Evolutionary conservation across 1,140 invertebrate genomes (phyloP), one percentile per base, ranked within the genome.

Genomic region (Drosophila repletoides): DNA sequence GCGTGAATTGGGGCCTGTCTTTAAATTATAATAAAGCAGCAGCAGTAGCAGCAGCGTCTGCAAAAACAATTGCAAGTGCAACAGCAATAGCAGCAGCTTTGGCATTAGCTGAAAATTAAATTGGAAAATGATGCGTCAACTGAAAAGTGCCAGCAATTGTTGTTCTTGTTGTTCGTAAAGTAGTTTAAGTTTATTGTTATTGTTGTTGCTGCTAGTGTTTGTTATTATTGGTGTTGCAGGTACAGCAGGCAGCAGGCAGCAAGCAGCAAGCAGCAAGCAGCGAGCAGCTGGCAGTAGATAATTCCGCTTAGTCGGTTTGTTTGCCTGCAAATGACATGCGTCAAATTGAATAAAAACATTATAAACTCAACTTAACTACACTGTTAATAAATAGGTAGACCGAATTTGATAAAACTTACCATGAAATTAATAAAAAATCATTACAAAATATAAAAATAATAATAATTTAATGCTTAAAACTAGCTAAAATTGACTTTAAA

Each of bases 81-180:
- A 7, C 43, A 28, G 22, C 45, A 52, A 6, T 19, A 14, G 52
- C 55, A 26, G 40, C 40, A 10, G 45, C 43, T 58, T 24, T 34
- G 34, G 73, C 77, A 66, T 76, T 72, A 68, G 72, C 76, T 76
- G 63, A 36, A 76, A 72, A 76, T 72, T 43, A 76, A 83, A 69
- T 81, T 83, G 56, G 34, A 48, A 64, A 69, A 69, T 51, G 33
- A 60, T 59, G 71, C 64, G 46, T 53, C 51, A 73, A 41, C 56
- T 40, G 21, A 49, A 74, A 73, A 60, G 53, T 68, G 48, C 10
- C 48, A 68, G 48, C 22, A 29, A 29, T 29, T 56, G 48, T 15
- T 38, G 43, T 26, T 60, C 45, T 28, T 22, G 12, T 34, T 53
- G 36, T 19, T 45, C 10, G 28, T 9, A 17, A 40, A 48, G 53